phyloP scores from a whole-genome alignment of 2,113 vertebrate genomes.

The Sclerurus mexicanus region DNA sequence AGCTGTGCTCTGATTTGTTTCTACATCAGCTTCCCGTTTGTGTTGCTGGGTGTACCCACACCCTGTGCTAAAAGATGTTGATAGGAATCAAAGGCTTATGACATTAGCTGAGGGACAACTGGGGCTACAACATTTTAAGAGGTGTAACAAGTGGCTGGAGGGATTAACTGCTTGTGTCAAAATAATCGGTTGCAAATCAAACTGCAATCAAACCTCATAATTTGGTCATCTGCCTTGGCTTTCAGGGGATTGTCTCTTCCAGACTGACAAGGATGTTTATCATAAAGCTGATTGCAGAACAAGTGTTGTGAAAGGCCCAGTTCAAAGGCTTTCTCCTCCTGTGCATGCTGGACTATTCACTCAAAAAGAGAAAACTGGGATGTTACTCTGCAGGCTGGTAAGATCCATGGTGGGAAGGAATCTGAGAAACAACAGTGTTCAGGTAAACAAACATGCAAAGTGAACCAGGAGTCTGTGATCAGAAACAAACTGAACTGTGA shows the following conservation, averaged over 20 bases:
- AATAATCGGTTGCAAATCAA: not conserved
- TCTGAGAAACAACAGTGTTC: not conserved
- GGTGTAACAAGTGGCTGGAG: not conserved
- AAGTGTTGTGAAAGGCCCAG: not conserved
- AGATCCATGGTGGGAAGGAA: not conserved
- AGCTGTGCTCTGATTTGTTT: not conserved
- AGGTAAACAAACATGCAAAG: not conserved
- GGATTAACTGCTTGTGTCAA: not conserved
- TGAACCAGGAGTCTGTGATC: not conserved
- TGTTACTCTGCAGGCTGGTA: not conserved
- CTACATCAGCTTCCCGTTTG: accelerated
- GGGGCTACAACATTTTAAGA: not conserved
- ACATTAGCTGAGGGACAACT: not conserved
- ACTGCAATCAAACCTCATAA: not conserved
- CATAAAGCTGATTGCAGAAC: not conserved
- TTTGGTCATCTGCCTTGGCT: not conserved
- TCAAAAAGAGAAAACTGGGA: not conserved
- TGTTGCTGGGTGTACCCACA: not conserved
- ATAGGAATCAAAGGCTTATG: not conserved
- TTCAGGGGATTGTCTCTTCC: not conserved
- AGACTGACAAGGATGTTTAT: not conserved
- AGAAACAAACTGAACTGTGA: not conserved
- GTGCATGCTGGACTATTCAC: not conserved
- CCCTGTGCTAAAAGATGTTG: accelerated
- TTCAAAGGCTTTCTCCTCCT: not conserved